A percentile compares a stretch with the other conserved stretches of the same genome.
These are phyloP conservation scores for Coleophora deauratella DNA, from an alignment of 2,888 invertebrate species.

Conservation along the genomic window DNA sequence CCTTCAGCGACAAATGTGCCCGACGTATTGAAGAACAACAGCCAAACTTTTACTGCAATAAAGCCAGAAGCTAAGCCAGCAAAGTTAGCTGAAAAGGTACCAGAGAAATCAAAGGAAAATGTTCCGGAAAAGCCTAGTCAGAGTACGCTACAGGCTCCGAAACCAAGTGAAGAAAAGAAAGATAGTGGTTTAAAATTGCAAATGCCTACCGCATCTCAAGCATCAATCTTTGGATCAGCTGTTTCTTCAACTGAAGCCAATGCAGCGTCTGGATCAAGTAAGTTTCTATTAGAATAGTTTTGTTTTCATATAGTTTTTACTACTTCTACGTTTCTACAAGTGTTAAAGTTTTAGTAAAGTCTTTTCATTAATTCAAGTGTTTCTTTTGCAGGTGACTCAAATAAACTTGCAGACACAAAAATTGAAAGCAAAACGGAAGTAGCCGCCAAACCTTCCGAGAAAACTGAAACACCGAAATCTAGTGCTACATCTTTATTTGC, in stretches of 20 bases:
- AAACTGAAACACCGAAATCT: conserved; percentile 19
- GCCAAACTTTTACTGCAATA: conserved; percentile 18
- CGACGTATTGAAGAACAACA: conserved; percentile 33
- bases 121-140: conserved; percentile 26
- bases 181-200: conserved; percentile 8
- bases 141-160: conserved; percentile 16
- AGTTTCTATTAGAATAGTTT: conserved; percentile 11
- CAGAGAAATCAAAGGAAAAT: conserved; percentile 40
- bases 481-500: conserved; percentile 30
- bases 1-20: conserved; percentile 28
- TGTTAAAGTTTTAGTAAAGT: no score
- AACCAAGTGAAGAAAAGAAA: background rate
- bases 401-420: conserved; percentile 22
- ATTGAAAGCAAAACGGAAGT: conserved; percentile 21
- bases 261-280: conserved; percentile 20
- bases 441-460: conserved; percentile 17
- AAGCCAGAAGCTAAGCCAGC: conserved; percentile 28
- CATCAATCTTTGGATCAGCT: conserved; percentile 16
- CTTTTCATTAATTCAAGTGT: no score
- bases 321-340: background rate
- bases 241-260: conserved; percentile 21
- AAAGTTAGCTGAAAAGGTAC: conserved; percentile 28
- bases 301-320: conserved; percentile 1
- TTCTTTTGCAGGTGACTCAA: conserved; percentile 22
- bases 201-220: conserved; percentile 19